Conservation (phyloP, 1,140 invertebrate genomes). For the Drosophila paulistorum region DNA sequence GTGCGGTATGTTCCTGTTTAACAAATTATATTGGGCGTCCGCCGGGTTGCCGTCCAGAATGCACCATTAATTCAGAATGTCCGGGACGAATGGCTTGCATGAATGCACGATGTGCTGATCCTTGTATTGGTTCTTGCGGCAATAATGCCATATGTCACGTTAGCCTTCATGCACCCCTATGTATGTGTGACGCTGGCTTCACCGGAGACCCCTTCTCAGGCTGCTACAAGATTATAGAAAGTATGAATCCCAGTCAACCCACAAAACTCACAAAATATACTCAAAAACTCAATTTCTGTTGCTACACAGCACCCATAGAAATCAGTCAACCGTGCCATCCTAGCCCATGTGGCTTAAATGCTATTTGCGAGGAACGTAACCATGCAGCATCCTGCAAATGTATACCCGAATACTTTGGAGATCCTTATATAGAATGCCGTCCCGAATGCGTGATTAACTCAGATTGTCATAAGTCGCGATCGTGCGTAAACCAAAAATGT, state of each 20-base stretch:
- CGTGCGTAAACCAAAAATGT: conserved; percentile 93
- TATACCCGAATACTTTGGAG: conserved; percentile 88
- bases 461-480: conserved; percentile 89
- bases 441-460: conserved; percentile 91
- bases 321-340: conserved; percentile 85
- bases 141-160: conserved; percentile 87
- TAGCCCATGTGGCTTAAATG: conserved; percentile 92
- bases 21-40: conserved; percentile 88
- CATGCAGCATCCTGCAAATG: conserved; percentile 89
- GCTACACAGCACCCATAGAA: conserved; percentile 82
- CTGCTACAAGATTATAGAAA: conserved; percentile 84
- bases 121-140: conserved; percentile 90
- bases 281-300: conserved; percentile 28
- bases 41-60: conserved; percentile 89
- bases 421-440: conserved; percentile 89
- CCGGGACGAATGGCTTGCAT: conserved; percentile 87
- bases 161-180: conserved; percentile 88
- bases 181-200: conserved; percentile 87
- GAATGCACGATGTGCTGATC: conserved; percentile 87
- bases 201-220: conserved; percentile 89
- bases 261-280: not conserved
- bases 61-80: conserved; percentile 88
- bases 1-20: conserved; percentile 87
- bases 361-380: conserved; percentile 90
- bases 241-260: conserved; percentile 76